Percentiles rank a stretch among this genome's conserved stretches.
Conservation (phyloP, 2,113 vertebrate species). For the Ceyx cyanopectus region DNA sequence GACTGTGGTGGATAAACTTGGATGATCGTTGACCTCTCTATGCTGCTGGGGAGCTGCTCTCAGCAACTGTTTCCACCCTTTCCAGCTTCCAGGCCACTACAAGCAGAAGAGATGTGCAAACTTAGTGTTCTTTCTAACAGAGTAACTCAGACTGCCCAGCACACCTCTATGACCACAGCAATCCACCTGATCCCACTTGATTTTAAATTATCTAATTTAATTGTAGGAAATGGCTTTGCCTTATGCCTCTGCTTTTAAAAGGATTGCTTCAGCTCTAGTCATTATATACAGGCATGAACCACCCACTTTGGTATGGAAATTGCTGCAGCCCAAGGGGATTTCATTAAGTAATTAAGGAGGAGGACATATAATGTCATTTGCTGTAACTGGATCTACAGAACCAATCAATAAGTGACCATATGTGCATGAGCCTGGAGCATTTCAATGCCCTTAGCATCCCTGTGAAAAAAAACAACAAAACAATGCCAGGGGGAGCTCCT, state of each 20-base stretch:
- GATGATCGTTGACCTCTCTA: accelerated
- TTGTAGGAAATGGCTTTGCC: constrained; percentile 34
- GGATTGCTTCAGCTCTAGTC: constrained; percentile 42
- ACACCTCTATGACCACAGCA: neutral
- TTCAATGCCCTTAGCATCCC: neutral
- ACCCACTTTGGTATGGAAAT: constrained; percentile 58
- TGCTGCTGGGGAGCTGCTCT: neutral
- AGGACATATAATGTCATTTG: constrained; percentile 27
- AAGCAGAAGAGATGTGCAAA: neutral
- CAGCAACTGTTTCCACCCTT: neutral
- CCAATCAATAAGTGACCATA: constrained; percentile 51
- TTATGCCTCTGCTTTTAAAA: constrained; percentile 58
- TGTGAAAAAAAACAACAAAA: neutral
- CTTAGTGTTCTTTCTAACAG: neutral
- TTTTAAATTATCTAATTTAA: constrained; percentile 47
- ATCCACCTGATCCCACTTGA: constrained; percentile 9
- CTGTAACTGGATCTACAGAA: constrained; percentile 45
- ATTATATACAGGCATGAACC: constrained; percentile 29
- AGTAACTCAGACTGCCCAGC: neutral
- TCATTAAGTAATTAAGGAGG: constrained; percentile 71
- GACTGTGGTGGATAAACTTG: no score
- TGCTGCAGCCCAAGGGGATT: constrained; percentile 27
- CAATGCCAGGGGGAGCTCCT: neutral
- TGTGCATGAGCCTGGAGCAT: neutral
- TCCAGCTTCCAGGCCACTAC: neutral